These are phyloP conservation scores for Echinops telfairi DNA, from an alignment of 2,113 vertebrate genomes.

Conservation along the genomic window DNA sequence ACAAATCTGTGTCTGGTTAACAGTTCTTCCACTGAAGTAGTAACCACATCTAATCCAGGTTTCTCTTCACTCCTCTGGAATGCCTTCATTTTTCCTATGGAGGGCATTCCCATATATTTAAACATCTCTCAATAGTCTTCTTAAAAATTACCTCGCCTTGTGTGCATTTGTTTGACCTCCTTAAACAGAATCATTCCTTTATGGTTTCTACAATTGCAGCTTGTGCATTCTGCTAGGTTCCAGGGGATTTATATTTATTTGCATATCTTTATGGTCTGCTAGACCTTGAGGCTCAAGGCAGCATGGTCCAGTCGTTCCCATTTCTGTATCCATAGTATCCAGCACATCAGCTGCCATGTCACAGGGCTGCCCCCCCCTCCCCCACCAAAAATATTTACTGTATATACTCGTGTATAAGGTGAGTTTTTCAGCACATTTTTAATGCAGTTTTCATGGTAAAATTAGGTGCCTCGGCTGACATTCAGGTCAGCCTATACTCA, in stretches of 20 bases:
- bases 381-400: too few relatives aligned
- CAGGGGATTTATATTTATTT: not conserved
- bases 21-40: not conserved
- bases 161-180: slow-evolving; percentile 7
- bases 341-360: not conserved
- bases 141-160: slow-evolving; percentile 19
- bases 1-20: not conserved
- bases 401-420: too few relatives aligned
- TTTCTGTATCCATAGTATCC: not conserved
- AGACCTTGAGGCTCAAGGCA: not conserved
- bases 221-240: not conserved
- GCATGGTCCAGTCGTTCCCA: not conserved
- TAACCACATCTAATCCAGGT: not conserved
- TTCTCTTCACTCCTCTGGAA: not conserved
- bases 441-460: too few relatives aligned
- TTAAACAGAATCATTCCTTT: slow-evolving; percentile 36
- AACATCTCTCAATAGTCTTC: not conserved
- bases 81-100: not conserved
- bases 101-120: slow-evolving; percentile 3
- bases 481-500: too few relatives aligned
- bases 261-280: not conserved
- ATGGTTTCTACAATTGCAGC: not conserved
- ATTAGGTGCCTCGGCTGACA: too few relatives aligned
- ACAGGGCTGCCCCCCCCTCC: too few relatives aligned
- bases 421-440: too few relatives aligned